Percentiles rank a stretch among this genome's conserved stretches.
phyloP scores from a whole-genome alignment of 2,113 vertebrate genomes.

The Eptatretus burgeri region DNA sequence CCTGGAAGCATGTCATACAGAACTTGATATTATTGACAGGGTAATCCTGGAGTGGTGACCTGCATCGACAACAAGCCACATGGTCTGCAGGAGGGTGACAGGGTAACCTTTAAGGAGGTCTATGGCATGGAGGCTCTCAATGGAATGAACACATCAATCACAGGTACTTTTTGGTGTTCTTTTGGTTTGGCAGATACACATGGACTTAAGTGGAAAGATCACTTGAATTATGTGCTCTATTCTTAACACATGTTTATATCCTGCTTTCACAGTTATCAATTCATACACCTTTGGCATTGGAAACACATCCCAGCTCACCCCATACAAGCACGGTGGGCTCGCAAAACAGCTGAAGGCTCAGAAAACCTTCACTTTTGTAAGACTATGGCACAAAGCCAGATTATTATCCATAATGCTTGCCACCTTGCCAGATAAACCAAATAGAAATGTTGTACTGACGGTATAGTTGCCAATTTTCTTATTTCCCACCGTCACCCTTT shows the following conservation, averaged over 20 bases:
- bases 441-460: background rate
- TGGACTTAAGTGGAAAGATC: too few relatives aligned
- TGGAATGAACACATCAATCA: conserved; percentile 31
- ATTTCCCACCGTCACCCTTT: background rate
- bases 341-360: conserved; percentile 49
- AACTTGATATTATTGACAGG: conserved; percentile 13
- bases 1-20: background rate
- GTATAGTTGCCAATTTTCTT: conserved; percentile 7
- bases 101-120: conserved; percentile 55
- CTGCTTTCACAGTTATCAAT: conserved; percentile 34
- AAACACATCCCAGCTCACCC: conserved; percentile 38
- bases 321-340: conserved; percentile 63
- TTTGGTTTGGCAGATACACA: too few relatives aligned
- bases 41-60: conserved; percentile 49
- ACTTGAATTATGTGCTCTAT: too few relatives aligned
- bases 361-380: conserved; percentile 54
- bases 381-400: conserved; percentile 11
- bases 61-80: conserved; percentile 78
- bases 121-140: conserved; percentile 66
- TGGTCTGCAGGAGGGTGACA: conserved; percentile 61
- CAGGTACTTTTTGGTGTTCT: conserved; percentile 23
- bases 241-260: conserved; percentile 6
- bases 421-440: too few relatives aligned
- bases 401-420: too few relatives aligned
- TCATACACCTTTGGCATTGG: conserved; percentile 64